These are phyloP conservation scores for Callospermophilus lateralis DNA, from an alignment of 2,113 vertebrate species.

Conservation along the genomic window DNA sequence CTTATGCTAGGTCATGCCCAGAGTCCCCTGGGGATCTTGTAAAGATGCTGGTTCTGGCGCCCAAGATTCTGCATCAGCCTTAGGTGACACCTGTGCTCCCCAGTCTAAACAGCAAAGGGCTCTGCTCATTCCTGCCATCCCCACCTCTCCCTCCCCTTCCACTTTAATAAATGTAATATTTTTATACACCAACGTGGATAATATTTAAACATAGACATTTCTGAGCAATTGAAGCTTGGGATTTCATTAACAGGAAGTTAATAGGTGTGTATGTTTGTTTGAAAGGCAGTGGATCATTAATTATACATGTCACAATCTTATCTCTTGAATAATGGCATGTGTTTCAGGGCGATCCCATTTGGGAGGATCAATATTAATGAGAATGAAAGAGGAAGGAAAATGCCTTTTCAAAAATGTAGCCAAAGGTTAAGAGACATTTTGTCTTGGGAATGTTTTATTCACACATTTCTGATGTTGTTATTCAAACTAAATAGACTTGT, in stretches of 20 bases:
- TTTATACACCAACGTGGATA: background rate
- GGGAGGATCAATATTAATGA: background rate
- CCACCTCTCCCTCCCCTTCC: background rate
- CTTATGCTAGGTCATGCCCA: too few species aligned
- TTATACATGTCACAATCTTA: background rate
- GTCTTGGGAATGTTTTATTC: background rate
- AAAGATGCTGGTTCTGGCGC: background rate
- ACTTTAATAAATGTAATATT: background rate
- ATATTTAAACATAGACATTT: background rate
- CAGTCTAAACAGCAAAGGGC: background rate
- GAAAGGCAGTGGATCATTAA: background rate
- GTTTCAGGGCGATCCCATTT: background rate
- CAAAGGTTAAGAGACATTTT: background rate
- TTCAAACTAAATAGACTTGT: background rate
- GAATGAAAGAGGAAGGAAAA: background rate
- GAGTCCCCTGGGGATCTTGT: background rate
- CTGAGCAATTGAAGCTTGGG: background rate
- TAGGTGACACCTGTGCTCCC: background rate
- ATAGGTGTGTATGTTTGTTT: background rate
- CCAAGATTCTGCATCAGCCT: background rate
- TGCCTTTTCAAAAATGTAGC: background rate
- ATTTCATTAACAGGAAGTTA: background rate
- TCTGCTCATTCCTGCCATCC: background rate
- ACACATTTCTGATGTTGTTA: background rate
- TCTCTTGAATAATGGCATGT: background rate